A percentile compares a stretch with the other conserved stretches of the same genome.
Conservation (phyloP, 1,140 invertebrate genomes). For the Zaprionus ornatus region DNA sequence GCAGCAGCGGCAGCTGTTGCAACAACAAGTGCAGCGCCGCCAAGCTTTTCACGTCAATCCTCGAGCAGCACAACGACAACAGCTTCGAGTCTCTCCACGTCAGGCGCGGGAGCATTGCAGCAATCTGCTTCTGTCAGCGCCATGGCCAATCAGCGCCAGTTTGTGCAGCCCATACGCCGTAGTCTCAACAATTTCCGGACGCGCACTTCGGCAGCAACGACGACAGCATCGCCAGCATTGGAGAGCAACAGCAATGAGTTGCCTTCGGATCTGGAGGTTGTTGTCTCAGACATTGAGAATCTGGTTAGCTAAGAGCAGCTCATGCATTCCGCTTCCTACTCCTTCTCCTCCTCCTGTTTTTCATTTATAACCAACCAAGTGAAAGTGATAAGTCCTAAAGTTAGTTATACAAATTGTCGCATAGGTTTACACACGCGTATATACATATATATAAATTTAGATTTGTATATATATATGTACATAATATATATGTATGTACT, state of each 20-base stretch:
- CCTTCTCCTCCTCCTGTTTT: constrained; percentile 9
- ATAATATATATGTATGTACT: constrained; percentile 63
- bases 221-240: constrained; percentile 14
- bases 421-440: constrained; percentile 72
- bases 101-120: constrained; percentile 34
- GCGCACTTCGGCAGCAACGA: constrained; percentile 31
- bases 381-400: constrained; percentile 82
- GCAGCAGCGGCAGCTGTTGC: constrained; percentile 4
- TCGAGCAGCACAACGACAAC: constrained; percentile 69
- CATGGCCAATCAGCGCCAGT: constrained; percentile 50
- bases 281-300: constrained; percentile 82
- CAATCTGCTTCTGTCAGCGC: constrained; percentile 68
- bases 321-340: neutral
- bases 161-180: constrained; percentile 53
- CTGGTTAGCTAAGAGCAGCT: constrained; percentile 79
- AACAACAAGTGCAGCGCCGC: constrained; percentile 7
- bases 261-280: constrained; percentile 81
- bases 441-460: constrained; percentile 56
- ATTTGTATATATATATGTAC: constrained; percentile 49
- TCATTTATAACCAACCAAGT: constrained; percentile 71
- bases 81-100: constrained; percentile 35
- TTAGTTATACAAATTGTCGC: constrained; percentile 81
- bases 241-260: constrained; percentile 58
- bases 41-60: constrained; percentile 67
- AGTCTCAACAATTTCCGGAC: constrained; percentile 64